A percentile compares a stretch with the other conserved stretches of the same genome.
These are phyloP conservation scores for Hemibagrus guttatus DNA, from an alignment of 2,797 vertebrate genomes.

Conservation along the genomic window DNA sequence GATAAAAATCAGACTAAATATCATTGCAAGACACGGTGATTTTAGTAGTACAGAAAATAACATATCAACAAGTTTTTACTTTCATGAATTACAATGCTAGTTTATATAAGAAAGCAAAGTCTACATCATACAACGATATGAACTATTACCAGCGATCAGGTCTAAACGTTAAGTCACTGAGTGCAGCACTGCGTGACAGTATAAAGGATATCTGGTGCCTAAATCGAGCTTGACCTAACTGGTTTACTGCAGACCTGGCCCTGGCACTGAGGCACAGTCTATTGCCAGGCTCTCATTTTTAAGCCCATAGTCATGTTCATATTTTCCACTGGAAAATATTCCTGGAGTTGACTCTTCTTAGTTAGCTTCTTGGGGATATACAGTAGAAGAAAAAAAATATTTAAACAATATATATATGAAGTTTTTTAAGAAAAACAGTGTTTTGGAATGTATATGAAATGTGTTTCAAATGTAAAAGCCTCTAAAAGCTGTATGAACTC, in stretches of 20 bases:
- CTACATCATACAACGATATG: conserved; percentile 25
- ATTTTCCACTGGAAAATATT: conserved; percentile 60
- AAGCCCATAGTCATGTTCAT: conserved; percentile 57
- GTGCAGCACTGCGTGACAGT: conserved; percentile 13
- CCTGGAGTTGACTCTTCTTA: not conserved
- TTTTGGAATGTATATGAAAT: not conserved
- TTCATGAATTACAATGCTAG: not conserved
- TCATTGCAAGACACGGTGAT: not conserved
- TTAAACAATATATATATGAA: not conserved
- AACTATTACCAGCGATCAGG: not conserved
- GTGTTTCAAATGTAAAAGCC: not conserved
- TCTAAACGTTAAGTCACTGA: not conserved
- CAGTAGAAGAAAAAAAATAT: not conserved
- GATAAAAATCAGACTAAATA: not conserved
- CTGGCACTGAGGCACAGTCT: conserved; percentile 48
- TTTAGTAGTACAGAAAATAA: not conserved
- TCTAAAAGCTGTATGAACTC: not conserved
- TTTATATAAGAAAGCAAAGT: not conserved
- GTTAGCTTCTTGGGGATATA: not conserved
- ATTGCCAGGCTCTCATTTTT: conserved; percentile 56
- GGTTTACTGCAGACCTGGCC: conserved; percentile 57
- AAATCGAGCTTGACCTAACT: conserved; percentile 63
- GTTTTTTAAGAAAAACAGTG: not conserved
- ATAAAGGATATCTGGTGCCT: conserved; percentile 42
- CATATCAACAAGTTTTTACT: not conserved